Evolutionary conservation across 2,113 vertebrate species (phyloP).

Genomic region (Tupaia chinensis): DNA sequence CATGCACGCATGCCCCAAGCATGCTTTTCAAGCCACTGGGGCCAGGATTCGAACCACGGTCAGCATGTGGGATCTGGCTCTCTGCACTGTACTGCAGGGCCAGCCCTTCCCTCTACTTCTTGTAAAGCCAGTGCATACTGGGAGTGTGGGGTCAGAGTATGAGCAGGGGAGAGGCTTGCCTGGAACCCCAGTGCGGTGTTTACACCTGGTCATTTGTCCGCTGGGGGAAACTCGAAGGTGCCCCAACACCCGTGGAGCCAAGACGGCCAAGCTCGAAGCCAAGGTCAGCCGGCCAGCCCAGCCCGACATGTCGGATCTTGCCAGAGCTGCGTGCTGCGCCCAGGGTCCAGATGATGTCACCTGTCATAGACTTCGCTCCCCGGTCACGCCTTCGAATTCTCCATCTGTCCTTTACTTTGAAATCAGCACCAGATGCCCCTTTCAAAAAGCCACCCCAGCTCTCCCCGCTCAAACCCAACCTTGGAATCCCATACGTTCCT

Average conservation of each 20-base stretch:
- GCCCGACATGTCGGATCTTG: neutral
- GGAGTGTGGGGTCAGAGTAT: rapidly evolving
- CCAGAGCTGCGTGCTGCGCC: neutral
- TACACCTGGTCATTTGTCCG: neutral
- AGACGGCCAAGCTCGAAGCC: neutral
- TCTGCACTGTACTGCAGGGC: too few species aligned
- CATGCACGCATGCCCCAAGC: too few species aligned
- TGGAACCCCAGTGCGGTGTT: too few species aligned
- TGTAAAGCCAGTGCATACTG: neutral
- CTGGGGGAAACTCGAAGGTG: neutral
- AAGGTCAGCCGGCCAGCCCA: neutral
- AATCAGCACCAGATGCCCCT: neutral
- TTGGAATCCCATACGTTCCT: neutral
- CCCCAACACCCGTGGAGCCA: neutral
- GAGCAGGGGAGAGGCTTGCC: neutral
- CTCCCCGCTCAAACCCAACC: neutral
- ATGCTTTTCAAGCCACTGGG: too few species aligned
- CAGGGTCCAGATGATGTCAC: neutral
- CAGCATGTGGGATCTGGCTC: too few species aligned
- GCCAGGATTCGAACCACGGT: too few species aligned
- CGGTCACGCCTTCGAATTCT: neutral
- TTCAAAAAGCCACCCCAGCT: neutral
- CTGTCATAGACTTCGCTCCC: neutral
- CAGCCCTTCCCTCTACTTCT: neutral
- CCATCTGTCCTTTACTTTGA: neutral